Evolutionary conservation across 2,888 invertebrate species (phyloP).

Genomic region (Drepana falcataria): DNA sequence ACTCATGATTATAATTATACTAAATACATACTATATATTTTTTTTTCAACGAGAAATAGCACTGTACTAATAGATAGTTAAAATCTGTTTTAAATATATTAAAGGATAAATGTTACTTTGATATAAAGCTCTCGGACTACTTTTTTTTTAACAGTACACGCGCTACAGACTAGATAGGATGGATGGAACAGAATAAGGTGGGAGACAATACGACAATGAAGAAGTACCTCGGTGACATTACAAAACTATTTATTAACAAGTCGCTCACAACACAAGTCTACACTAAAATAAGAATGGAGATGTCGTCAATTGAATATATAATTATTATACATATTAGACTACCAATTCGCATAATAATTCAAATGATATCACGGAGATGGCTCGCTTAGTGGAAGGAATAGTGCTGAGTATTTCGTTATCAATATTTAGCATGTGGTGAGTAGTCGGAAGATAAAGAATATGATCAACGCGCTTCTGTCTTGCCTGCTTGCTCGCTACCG

Average conservation of each 20-base stretch:
- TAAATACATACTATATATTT: constrained; percentile 17
- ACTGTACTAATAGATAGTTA: too few species aligned
- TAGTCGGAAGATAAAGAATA: constrained; percentile 56
- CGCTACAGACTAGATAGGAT: constrained; percentile 19
- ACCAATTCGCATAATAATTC: constrained; percentile 39
- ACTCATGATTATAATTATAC: constrained; percentile 7
- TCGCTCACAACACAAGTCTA: constrained; percentile 71
- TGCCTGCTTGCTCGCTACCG: constrained; percentile 41
- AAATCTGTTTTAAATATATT: too few species aligned
- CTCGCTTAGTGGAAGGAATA: constrained; percentile 27
- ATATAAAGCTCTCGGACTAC: not conserved
- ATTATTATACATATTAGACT: constrained; percentile 51
- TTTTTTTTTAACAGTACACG: too few species aligned
- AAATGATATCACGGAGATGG: constrained; percentile 45
- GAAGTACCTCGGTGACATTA: constrained; percentile 60
- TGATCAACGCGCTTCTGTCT: constrained; percentile 64
- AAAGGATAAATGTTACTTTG: not conserved
- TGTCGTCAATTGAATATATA: constrained; percentile 48
- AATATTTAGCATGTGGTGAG: constrained; percentile 24
- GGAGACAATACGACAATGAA: constrained; percentile 49
- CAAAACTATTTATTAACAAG: constrained; percentile 74
- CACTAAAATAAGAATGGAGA: constrained; percentile 44
- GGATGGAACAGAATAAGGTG: constrained; percentile 44
- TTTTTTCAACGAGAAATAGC: not conserved
- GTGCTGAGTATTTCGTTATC: constrained; percentile 17